Evolutionary conservation across 1,140 invertebrate genomes (phyloP), one percentile per base, ranked within the genome.

Genomic region (Camponotus vicinus): DNA sequence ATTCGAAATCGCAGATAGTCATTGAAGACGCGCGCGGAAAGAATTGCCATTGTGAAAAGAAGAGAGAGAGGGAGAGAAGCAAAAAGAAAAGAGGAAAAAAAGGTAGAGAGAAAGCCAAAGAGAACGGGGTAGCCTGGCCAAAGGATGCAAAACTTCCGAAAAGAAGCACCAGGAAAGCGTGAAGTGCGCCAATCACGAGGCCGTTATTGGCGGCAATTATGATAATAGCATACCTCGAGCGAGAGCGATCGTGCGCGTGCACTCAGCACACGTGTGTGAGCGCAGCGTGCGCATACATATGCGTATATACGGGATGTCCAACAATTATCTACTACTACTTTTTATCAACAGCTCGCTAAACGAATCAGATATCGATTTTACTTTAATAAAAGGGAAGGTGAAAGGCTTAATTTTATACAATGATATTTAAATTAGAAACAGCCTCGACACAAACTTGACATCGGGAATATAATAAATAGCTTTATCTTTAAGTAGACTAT

Each of bases 121-220:
- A 42, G 80, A 85, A 77, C 77, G 34, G 82, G 66, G 83, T 85
- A 88, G 69, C 82, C 78, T 80, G 75, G 83, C 79, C 89, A 70
- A 90, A 90, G 89, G 89, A 90, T 90, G 90, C 90, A 90, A 93
- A 94, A 94, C 92, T 94, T 92, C 92, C 92, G 93, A 94, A 94
- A 94, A 94, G 90, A 91, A 94, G 91, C 88, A 92, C 73, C 91
- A 92, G 92, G 91, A 92, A 93, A 92, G 93, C 92, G 92, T 92
- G 93, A 94, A 94, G 92, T 94, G 93, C 94, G 92, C 94, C 94
- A 94, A 95, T 94, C 94, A 94, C 92, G 92, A 90, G 2, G 90
- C 93, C 93, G 93, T 94, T 94, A 95, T 95, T 94, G 94, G 92
- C 92, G 92, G 94, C 93, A 95, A 95, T 95, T 95, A 95, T 94